Evolutionary conservation across 2,888 invertebrate species (phyloP), one percentile per base, ranked within the genome.

Genomic region (Lasioglossum lativentre): DNA sequence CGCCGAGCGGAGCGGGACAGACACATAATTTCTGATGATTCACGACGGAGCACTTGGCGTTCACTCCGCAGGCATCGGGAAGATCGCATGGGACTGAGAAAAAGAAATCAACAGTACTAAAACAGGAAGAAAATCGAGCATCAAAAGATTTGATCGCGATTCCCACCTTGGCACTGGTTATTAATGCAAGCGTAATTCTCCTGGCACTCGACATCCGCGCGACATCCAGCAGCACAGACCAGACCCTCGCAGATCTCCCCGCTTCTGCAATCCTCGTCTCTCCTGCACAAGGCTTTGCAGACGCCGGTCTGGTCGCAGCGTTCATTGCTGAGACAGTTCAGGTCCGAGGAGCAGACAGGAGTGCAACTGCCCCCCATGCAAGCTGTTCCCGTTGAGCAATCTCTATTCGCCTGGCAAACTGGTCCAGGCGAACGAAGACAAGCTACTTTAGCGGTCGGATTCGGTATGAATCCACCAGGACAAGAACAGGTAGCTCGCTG

Each of bases 211-310:
- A 96, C 96, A 94, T 98, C 97, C 14, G 97, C 97, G 92, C 98
- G 96, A 94, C 99, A 99, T 71, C 99, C 99, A 66, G 96, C 96
- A 16, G 96, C 95, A 93, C 99, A 99, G 82, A 97, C 96, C 45
- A 98, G 96, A 42, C 97, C 97, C 93, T 98, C 97, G 92, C 98
- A 99, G 78, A 98, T 97, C 95, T 98, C 98, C 59, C 98, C 98
- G 90, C 97, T 97, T 76, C 97, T 96, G 91, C 99, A 99, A 93
- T 98, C 98, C 89, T 97, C 97, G 93, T 98, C 98, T 78, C 97
- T 96, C 75, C 98, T 96, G 92, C 98, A 98, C 3, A 98, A 96
- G 0, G 98, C 97, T 90, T 97, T 97, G 93, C 98, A 98, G 4
- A 98, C 96, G 77, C 98, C 98, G n/a, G 94, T 93, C 8, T 94